A percentile compares a stretch with the other conserved stretches of the same genome.
Evolutionary conservation across 2,888 invertebrate species (phyloP).

Genomic region (Pollenia angustigena): DNA sequence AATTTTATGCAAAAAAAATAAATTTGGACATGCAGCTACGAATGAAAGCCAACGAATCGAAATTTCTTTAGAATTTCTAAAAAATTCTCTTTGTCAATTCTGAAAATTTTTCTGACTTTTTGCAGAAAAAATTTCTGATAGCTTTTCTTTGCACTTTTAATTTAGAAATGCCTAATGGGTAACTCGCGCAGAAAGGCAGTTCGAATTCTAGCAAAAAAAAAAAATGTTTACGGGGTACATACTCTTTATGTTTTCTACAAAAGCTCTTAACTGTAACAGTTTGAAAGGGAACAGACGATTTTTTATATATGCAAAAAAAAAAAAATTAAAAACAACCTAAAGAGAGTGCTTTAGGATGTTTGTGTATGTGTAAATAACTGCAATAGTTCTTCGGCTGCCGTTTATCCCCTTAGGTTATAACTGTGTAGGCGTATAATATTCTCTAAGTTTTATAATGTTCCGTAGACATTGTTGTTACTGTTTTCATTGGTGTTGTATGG

Average conservation of each 20-base stretch:
- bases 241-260: not conserved
- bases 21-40: no score
- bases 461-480: not conserved
- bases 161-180: no score
- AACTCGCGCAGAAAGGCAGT: no score
- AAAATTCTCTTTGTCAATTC: no score
- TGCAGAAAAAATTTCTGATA: no score
- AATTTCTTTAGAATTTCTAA: no score
- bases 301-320: not conserved
- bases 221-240: no score
- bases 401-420: conserved; percentile 44
- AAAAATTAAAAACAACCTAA: not conserved
- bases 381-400: not conserved
- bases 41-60: no score
- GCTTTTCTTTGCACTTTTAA: no score
- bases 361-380: conserved; percentile 4
- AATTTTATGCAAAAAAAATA: no score
- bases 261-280: not conserved
- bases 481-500: not conserved
- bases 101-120: no score
- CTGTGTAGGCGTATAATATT: conserved; percentile 54
- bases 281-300: not conserved
- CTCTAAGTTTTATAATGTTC: conserved; percentile 21
- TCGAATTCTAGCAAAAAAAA: no score
- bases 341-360: not conserved